Evolutionary conservation across 1,140 invertebrate genomes (phyloP), one percentile per base, ranked within the genome.

Genomic region (Papilio machaon): DNA sequence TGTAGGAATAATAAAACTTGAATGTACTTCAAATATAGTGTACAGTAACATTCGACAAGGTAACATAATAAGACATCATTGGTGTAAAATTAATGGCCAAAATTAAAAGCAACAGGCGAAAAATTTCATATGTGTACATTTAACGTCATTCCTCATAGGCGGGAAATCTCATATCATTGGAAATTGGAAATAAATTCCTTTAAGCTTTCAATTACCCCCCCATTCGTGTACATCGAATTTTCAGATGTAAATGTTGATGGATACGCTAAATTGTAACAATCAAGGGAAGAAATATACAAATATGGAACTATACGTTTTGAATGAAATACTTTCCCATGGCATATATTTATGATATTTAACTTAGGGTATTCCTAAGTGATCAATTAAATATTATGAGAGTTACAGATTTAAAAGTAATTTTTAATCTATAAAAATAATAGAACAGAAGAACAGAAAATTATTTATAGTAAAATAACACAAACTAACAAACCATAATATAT

Each of bases 111-210:
- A 87, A 83, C 83, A 85, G 79, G 84, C 82, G 82, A 87, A 88
- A 91, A 90, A 92, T 91, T 89, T 85, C 81, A 88, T 87, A 88
- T 86, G 70, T 74, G 64, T 82, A 81, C 82, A 78, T 79, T 73
- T 80, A 82, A 78, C 77, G 84, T 79, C 83, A 84, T 91, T 88
- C 90, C 87, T 89, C 88, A 90, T 88, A 90, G 87, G 87, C 88
- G 88, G 85, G 85, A 90, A 87, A 88, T 82, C 89, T 90, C 88
- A 89, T 92, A 91, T 88, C 87, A 91, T 92, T 90, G 91, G 88
- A 93, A 93, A 94, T 94, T 93, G 91, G 87, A 93, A 94, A 93
- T 94, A 93, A 94, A 94, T 93, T 93, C 93, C 93, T 91, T 89
- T 93, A 94, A 94, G 92, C 93, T 90, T 89, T 86, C 93, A 94